Evolutionary conservation across 1,140 invertebrate species (phyloP).

Genomic region (Mycetomoellerius zeteki): DNA sequence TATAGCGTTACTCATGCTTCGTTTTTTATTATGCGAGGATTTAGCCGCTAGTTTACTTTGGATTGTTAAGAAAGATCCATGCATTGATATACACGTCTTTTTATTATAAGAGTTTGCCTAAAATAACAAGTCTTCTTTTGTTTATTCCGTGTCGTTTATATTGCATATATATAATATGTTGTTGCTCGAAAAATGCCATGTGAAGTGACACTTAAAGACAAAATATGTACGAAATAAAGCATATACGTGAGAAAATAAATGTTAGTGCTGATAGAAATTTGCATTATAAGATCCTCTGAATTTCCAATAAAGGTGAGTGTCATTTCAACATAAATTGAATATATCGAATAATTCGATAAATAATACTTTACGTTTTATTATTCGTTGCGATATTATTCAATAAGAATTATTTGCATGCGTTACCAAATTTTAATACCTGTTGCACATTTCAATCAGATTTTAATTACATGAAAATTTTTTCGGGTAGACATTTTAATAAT

Average conservation of each 20-base stretch:
- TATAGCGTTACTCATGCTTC: background rate
- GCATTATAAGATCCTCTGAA: background rate
- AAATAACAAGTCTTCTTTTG: background rate
- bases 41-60: slow-evolving; percentile 59
- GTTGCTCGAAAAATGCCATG: background rate
- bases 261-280: background rate
- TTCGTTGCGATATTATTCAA: background rate
- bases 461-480: background rate
- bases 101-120: background rate
- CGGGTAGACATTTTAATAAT: background rate
- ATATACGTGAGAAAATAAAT: background rate
- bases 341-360: background rate
- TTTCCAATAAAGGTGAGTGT: slow-evolving; percentile 24
- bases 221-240: background rate
- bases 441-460: background rate
- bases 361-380: background rate
- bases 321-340: background rate
- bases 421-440: background rate
- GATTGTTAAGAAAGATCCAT: slow-evolving; percentile 51
- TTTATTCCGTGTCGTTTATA: background rate
- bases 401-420: background rate
- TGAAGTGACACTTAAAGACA: background rate
- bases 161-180: background rate
- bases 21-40: slow-evolving; percentile 55
- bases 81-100: slow-evolving; percentile 24